Base-by-base conservation (phyloP, 1,140 invertebrate genomes). In the Ridgeia piscesae region DNA sequence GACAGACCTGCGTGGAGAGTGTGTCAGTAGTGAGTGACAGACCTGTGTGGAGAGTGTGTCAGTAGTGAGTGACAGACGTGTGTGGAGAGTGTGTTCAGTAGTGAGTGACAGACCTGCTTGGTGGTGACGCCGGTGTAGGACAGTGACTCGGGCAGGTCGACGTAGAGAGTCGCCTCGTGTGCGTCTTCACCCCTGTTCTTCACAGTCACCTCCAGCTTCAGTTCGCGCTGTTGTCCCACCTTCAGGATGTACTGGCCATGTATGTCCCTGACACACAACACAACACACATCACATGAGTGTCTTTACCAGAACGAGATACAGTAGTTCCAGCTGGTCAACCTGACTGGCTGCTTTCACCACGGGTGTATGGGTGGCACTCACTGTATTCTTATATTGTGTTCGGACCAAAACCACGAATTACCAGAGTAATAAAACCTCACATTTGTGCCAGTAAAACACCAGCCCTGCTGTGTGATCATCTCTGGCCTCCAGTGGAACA, bases 161-260 rank as follows among this genome's bases (percentile, higher is more conserved):
- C 96, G 95, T 97, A 98, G 0, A 99, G 95, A 94, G 97, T 97
- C 0, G 98, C 97, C 95, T 99, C 98, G 95, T 99, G 99, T 0
- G 99, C 99, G 0, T 98, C 98, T 95, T 99, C 98, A 2, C 97
- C 97, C 34, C 96, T 94, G 95, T 99, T 99, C 35, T 96, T 96
- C 2, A 98, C 97, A 35, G 97, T 97, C 21, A 98, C 96, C 58
- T 97, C 97, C 0, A 99, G 96, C 58, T 97, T 96, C 9, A 99
- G 96, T 95, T 98, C 97, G 92, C 97, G 97, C 89, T 97, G 96
- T 94, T 98, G 97, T 8, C 98, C 98, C 93, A 98, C 95, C 31
- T 97, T 97, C 88, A 98, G 94, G 0, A 96, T 94, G 48, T 93
- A 93, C 9, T 92, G 92, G 9, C 93, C 93, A 91, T 1, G 88